Evolutionary conservation across 2,888 invertebrate species (phyloP), one percentile per base, ranked within the genome.

Genomic region (Argyresthia albistria): DNA sequence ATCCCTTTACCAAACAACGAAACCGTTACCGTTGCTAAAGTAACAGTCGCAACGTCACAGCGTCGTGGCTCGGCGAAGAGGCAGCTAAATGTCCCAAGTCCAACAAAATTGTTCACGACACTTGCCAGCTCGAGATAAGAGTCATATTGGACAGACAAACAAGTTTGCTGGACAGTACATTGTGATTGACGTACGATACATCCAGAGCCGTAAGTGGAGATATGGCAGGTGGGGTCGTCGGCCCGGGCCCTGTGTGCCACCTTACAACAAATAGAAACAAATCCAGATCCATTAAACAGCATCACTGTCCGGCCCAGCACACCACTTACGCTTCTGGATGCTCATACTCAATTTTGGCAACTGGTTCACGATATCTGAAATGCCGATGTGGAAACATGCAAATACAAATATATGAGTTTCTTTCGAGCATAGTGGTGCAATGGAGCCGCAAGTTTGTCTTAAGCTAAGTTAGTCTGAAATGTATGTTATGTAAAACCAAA

Each of bases 141-240:
- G 25, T 25, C 6, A 25, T 6, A 25, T 25, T 25, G 25, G 25
- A 25, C 25, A 6, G 25, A 25, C 25, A 25, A 25, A 25, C 25
- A 25, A 25, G 25, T 25, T 25, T 25, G 25, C 25, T 25, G 25
- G 25, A 25, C 25, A 39, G 43, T 39, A 39, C 12, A 12, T 12
- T 43, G 43, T 45, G 45, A 25, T 45, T 70, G 67, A 88, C 88
- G 79, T 88, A 88, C 88, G 88, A 86, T 88, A 87, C 88, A 88
- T 88, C 88, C 88, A 88, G 82, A 88, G 83, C 80, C 88, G 88
- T 80, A 88, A 88, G 86, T 88, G 88, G 80, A 88, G 87, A 73
- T 86, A 88, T 72, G 88, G 88, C 87, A 88, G 86, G 79, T 88
- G 88, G 79, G 88, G 88, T 73, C 88, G 74, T 61, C 88, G 81